phyloP scores from a whole-genome alignment of 2,888 invertebrate species.

The Metacarcinus magister region DNA sequence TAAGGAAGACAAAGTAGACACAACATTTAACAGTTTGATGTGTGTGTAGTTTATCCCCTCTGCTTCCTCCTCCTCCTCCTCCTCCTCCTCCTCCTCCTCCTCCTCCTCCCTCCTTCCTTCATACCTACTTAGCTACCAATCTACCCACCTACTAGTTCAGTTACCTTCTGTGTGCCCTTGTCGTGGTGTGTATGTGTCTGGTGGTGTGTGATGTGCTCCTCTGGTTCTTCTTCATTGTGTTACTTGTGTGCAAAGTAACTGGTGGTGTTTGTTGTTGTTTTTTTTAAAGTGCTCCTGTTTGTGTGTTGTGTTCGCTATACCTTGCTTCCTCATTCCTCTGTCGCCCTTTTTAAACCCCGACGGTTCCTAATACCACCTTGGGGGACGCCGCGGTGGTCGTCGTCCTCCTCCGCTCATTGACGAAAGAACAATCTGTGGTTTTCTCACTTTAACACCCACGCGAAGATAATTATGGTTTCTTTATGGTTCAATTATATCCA shows the following conservation, averaged over 20 bases:
- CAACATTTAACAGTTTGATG: neutral
- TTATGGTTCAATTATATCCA: conserved; percentile 39
- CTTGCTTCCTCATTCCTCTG: neutral
- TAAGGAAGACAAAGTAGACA: neutral
- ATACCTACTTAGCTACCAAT: no score
- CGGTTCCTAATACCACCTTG: no score
- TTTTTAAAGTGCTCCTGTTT: neutral
- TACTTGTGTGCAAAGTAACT: no score
- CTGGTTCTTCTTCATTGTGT: neutral
- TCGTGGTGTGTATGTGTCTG: neutral
- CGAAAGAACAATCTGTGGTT: neutral
- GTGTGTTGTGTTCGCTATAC: neutral
- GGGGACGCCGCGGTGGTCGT: no score
- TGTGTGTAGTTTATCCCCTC: no score
- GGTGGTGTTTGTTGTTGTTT: neutral
- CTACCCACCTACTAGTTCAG: neutral
- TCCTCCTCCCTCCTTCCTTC: no score
- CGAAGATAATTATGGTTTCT: neutral
- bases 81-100: no score
- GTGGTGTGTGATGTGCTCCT: neutral
- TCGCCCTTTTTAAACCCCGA: no score
- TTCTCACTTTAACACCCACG: neutral
- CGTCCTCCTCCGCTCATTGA: neutral
- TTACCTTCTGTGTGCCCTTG: neutral
- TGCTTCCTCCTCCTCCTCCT: no score